Evolutionary conservation across 2,888 invertebrate species (phyloP), one percentile per base, ranked within the genome.

Genomic region (Dolomedes plantarius): DNA sequence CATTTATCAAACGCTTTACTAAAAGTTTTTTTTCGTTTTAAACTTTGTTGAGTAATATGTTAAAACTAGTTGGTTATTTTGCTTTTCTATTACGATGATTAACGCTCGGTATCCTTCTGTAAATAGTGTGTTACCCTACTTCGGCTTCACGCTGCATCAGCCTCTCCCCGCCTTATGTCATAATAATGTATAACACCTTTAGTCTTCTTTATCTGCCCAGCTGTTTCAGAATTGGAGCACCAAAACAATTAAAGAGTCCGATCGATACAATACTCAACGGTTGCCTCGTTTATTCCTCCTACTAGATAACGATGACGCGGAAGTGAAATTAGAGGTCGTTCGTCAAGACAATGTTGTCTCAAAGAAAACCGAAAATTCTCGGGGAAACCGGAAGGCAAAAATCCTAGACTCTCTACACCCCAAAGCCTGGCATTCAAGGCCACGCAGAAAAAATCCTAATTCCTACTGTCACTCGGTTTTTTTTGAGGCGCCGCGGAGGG

Each of bases 321-420:
- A 56, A 56, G 56, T 56, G 23, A 23, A 16, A 19, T 56, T 56
- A 56, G 23, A 56, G 56, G 56, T 56, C 56, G 11, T 23, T 56
- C 19, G 2, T 67, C 67, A 32, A 19, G 13, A 69, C 32, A 69
- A 41, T 69, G 28, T 16, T 19, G 16, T 16, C 23, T 16, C 16
- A 11, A 41, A 16, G 28, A 69, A 28, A 36, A 62, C 13, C 19
- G 16, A 39, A 28, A 39, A 64, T 74, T 64, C 11, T 27, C 39
- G 64, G 64, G 64, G 39, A 64, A 64, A 74, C 74, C 74, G 74
- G 74, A 74, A 74, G 74, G 39, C 11, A 27, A 13, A n/a, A 7
- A 69, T 41, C 11, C 11, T 27, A 13, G 69, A 41, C 69, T 27
- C 36, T 27, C 69, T 28, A 28, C 27, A n/a, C 41, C 3, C 28